phyloP scores from a whole-genome alignment of 1,140 invertebrate species.

The Dendrolimus kikuchii region DNA sequence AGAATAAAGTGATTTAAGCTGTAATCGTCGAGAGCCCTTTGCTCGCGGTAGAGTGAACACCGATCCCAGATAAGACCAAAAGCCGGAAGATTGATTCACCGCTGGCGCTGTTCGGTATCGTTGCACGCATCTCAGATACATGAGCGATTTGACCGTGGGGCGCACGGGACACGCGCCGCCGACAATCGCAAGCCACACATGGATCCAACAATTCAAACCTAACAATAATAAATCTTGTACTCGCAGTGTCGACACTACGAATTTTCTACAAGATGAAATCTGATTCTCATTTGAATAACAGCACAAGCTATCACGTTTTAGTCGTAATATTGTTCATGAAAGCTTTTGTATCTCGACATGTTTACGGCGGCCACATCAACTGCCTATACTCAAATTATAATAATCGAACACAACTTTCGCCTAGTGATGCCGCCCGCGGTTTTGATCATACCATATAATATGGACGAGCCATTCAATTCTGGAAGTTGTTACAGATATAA shows the following conservation, averaged over 20 bases:
- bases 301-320: constrained; percentile 36
- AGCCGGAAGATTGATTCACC: constrained; percentile 56
- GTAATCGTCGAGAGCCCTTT: constrained; percentile 29
- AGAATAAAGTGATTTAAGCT: constrained; percentile 14
- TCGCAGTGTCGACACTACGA: constrained; percentile 34
- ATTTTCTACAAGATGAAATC: constrained; percentile 43
- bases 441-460: no score
- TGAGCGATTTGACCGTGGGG: constrained; percentile 20
- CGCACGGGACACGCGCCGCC: constrained; percentile 37
- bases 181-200: constrained; percentile 14
- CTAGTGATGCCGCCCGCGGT: no score
- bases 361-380: constrained; percentile 8
- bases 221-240: constrained; percentile 51
- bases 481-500: no score
- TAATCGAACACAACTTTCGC: no score
- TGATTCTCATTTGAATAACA: constrained; percentile 46
- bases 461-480: no score
- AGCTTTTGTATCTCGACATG: constrained; percentile 18
- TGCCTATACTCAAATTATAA: no score
- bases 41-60: constrained; percentile 25
- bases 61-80: constrained; percentile 47
- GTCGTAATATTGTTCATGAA: constrained; percentile 22
- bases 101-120: constrained; percentile 29
- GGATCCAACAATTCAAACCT: constrained; percentile 33
- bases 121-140: constrained; percentile 42